These are phyloP conservation scores for Gyps fulvus DNA, from an alignment of 2,113 vertebrate genomes.

Conservation along the genomic window DNA sequence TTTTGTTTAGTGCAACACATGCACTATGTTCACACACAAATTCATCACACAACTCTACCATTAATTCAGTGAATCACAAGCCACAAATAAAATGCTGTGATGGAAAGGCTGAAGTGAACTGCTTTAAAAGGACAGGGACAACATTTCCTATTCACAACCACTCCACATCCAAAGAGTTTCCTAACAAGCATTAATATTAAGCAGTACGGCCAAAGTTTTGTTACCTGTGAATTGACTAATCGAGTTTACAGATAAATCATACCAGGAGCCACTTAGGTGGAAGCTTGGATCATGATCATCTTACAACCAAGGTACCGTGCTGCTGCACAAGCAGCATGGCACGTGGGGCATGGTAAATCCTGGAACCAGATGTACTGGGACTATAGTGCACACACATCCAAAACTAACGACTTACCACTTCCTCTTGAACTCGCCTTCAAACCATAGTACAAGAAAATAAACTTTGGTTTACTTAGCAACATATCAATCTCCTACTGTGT, in stretches of 20 bases:
- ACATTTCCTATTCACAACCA: neutral
- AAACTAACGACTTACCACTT: neutral
- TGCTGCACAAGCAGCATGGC: neutral
- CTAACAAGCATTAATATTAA: neutral
- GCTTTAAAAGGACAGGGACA: neutral
- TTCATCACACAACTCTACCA: neutral
- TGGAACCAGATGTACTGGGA: neutral
- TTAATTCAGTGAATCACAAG: neutral
- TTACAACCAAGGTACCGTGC: neutral
- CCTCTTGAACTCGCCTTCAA: neutral
- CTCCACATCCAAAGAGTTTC: neutral
- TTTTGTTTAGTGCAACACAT: neutral
- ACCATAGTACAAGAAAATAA: conserved; percentile 39
- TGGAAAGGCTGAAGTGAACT: neutral
- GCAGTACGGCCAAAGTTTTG: neutral
- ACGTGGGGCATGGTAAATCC: neutral
- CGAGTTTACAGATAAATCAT: neutral
- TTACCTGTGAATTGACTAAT: neutral
- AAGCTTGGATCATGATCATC: neutral
- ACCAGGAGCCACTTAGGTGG: neutral
- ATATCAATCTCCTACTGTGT: conserved; percentile 56
- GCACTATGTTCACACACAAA: neutral
- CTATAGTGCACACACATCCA: neutral
- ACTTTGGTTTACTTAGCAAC: conserved; percentile 57
- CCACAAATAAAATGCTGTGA: neutral